Conservation (phyloP, 2,113 vertebrate species). For the Pithys albifrons region DNA sequence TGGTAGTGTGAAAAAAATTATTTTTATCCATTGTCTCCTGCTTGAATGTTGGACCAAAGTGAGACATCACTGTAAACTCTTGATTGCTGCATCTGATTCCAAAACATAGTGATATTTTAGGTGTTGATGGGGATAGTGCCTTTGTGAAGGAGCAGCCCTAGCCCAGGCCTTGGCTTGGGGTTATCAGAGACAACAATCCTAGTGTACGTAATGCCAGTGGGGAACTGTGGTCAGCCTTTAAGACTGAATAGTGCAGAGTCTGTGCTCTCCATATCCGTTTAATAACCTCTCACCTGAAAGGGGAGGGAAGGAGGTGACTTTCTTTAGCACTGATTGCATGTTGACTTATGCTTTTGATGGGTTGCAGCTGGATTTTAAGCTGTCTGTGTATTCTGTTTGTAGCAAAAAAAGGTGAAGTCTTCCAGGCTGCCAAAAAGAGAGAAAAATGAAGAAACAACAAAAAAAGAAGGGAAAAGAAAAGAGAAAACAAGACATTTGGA, state of each 20-base stretch:
- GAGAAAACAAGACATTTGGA: conserved; percentile 77
- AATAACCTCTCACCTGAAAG: not conserved
- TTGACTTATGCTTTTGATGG: not conserved
- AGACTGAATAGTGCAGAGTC: not conserved
- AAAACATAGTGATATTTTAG: not conserved
- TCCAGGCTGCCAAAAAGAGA: conserved; percentile 81
- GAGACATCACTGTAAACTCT: not conserved
- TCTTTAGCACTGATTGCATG: not conserved
- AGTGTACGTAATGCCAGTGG: rapidly evolving
- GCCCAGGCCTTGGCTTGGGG: not conserved
- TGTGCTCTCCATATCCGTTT: not conserved
- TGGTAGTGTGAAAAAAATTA: not conserved
- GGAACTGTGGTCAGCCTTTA: not conserved
- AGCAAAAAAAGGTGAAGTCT: conserved; percentile 87
- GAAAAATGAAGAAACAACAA: conserved; percentile 80
- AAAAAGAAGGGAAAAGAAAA: conserved; percentile 83
- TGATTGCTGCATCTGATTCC: not conserved
- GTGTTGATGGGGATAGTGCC: not conserved
- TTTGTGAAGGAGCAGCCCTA: not conserved
- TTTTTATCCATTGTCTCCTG: not conserved
- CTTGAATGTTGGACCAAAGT: not conserved
- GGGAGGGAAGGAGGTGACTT: not conserved
- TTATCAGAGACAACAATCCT: not conserved
- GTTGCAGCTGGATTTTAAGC: not conserved
- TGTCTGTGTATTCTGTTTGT: not conserved